phyloP scores from a whole-genome alignment of 2,888 invertebrate species.

The Agonopterix arenella region DNA sequence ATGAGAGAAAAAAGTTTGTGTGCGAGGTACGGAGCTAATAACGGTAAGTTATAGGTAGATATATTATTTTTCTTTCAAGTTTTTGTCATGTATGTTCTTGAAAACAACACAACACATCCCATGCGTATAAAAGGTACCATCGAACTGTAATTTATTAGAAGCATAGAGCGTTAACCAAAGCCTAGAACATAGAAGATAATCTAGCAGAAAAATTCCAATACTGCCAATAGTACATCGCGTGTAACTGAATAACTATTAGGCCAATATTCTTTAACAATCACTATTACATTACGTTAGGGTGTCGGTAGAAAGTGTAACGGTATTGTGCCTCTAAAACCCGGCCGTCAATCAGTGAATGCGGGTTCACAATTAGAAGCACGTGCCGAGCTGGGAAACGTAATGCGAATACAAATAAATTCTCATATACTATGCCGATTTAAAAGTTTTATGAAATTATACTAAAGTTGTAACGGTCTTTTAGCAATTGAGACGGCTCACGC shows the following conservation, averaged over 20 bases:
- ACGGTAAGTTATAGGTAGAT: no score
- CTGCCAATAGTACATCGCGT: not conserved
- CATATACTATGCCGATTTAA: slow-evolving; percentile 44
- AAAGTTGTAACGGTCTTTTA: slow-evolving; percentile 10
- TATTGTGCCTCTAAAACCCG: slow-evolving; percentile 41
- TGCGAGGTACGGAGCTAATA: no score
- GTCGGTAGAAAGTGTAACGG: slow-evolving; percentile 55
- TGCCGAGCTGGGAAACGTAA: slow-evolving; percentile 51
- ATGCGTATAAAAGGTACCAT: no score
- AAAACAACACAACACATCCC: no score
- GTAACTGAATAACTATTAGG: not conserved
- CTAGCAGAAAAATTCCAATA: no score
- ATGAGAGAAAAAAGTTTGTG: no score
- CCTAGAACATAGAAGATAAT: no score
- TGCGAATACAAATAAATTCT: slow-evolving; percentile 64
- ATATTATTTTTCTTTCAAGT: no score
- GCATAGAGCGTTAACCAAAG: no score
- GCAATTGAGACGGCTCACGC: not conserved
- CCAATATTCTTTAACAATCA: not conserved
- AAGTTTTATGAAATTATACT: slow-evolving; percentile 18
- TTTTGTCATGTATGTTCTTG: no score
- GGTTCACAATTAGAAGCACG: slow-evolving; percentile 68
- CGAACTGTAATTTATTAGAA: no score
- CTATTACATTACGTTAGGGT: slow-evolving; percentile 20
- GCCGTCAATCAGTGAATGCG: slow-evolving; percentile 68